Conservation (phyloP, 2,113 vertebrate genomes). For the Odontophorus gujanensis region DNA sequence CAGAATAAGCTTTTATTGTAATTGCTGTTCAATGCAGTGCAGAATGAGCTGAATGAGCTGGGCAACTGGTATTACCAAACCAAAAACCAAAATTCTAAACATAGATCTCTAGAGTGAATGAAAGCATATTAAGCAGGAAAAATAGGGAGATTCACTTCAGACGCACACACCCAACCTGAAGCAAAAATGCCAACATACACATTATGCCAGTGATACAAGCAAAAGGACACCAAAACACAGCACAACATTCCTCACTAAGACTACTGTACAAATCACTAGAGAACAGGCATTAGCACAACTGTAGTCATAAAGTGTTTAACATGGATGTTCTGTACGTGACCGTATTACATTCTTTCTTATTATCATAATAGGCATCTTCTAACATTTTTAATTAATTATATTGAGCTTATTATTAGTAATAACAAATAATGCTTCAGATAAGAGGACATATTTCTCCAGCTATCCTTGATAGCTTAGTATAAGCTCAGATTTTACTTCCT, state of each 20-base stretch:
- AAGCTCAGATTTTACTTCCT: not conserved
- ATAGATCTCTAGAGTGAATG: not conserved
- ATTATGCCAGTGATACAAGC: not conserved
- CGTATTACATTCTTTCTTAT: not conserved
- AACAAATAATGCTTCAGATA: not conserved
- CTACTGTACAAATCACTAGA: not conserved
- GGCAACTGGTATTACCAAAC: not conserved
- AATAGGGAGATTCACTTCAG: not conserved
- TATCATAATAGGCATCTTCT: not conserved
- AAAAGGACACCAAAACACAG: not conserved
- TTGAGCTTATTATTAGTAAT: not conserved
- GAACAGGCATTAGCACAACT: not conserved
- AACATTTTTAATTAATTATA: not conserved
- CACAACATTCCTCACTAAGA: not conserved
- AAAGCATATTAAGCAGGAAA: not conserved
- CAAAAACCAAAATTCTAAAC: not conserved
- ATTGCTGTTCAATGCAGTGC: not conserved
- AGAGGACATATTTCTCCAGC: not conserved
- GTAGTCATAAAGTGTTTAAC: rapidly evolving
- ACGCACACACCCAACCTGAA: not conserved
- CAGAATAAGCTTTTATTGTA: not conserved
- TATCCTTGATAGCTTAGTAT: not conserved
- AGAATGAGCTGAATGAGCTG: not conserved
- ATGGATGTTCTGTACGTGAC: not conserved
- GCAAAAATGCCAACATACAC: not conserved